phyloP scores from a whole-genome alignment of 2,888 invertebrate genomes.

The Clanis bilineata region DNA sequence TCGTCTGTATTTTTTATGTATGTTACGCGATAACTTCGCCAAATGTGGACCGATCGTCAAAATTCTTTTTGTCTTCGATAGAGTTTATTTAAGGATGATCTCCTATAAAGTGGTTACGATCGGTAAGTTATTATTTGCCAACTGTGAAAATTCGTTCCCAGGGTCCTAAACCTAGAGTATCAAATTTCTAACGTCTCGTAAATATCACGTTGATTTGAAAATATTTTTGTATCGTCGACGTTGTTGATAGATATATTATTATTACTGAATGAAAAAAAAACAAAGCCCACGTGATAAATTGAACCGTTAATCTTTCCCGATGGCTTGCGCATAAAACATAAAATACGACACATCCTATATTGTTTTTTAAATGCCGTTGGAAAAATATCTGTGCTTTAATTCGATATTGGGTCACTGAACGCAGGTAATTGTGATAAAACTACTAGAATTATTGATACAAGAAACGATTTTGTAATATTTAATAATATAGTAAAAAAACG shows the following conservation, averaged over 20 bases:
- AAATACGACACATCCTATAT: not conserved
- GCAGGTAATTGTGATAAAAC: not conserved
- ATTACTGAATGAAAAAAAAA: not conserved
- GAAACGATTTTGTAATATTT: too few species aligned
- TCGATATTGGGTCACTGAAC: not conserved
- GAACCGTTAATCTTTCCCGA: not conserved
- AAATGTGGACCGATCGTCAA: too few species aligned
- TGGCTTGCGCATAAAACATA: conserved; percentile 6
- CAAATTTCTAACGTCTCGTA: conserved; percentile 9
- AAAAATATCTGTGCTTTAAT: not conserved
- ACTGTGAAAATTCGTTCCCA: too few species aligned
- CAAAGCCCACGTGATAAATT: not conserved
- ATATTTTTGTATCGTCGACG: not conserved
- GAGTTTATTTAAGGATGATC: too few species aligned
- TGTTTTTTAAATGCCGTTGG: not conserved
- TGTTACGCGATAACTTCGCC: too few species aligned
- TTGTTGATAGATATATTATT: conserved; percentile 9
- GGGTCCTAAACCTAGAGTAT: conserved; percentile 9
- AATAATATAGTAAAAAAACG: too few species aligned
- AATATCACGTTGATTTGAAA: not conserved
- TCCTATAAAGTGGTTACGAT: too few species aligned
- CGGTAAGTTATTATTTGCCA: too few species aligned
- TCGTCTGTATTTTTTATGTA: too few species aligned
- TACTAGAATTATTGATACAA: not conserved
- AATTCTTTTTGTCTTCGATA: too few species aligned